Conservation (phyloP, 2,888 invertebrate genomes). For the Netelia fuscicornis region DNA sequence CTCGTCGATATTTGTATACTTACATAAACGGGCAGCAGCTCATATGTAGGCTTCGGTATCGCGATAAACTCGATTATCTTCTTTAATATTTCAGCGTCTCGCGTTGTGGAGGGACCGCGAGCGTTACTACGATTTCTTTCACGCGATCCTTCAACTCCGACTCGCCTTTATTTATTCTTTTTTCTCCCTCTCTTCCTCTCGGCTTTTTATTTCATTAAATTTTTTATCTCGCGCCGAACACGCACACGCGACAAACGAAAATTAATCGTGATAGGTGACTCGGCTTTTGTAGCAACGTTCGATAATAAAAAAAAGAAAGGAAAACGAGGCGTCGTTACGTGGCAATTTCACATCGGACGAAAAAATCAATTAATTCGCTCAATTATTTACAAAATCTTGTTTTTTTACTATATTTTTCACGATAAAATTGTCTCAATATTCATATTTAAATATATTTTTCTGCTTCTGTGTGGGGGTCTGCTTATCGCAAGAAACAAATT, state of each 20-base stretch:
- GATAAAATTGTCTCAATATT: background rate
- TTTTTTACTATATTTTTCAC: background rate
- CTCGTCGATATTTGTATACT: slow-evolving; percentile 71
- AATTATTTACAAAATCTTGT: background rate
- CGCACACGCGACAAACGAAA: background rate
- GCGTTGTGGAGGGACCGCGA: slow-evolving; percentile 11
- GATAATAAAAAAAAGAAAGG: background rate
- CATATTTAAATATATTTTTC: too few relatives aligned
- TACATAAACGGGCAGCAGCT: slow-evolving; percentile 83
- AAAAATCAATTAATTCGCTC: background rate
- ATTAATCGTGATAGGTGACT: background rate
- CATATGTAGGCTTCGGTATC: slow-evolving; percentile 77
- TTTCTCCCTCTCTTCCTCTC: background rate
- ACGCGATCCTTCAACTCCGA: background rate
- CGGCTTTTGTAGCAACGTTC: background rate
- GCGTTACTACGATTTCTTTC: slow-evolving; percentile 51
- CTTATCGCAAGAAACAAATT: too few relatives aligned
- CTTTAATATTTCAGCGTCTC: slow-evolving; percentile 57
- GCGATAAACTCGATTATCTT: slow-evolving; percentile 56
- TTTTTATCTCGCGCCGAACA: slow-evolving; percentile 9
- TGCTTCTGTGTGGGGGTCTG: too few relatives aligned
- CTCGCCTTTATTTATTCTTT: background rate
- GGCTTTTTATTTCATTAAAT: slow-evolving; percentile 28
- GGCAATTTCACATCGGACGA: background rate
- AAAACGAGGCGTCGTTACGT: background rate